phyloP scores from a whole-genome alignment of 1,140 invertebrate species.

The Cyclina sinensis region DNA sequence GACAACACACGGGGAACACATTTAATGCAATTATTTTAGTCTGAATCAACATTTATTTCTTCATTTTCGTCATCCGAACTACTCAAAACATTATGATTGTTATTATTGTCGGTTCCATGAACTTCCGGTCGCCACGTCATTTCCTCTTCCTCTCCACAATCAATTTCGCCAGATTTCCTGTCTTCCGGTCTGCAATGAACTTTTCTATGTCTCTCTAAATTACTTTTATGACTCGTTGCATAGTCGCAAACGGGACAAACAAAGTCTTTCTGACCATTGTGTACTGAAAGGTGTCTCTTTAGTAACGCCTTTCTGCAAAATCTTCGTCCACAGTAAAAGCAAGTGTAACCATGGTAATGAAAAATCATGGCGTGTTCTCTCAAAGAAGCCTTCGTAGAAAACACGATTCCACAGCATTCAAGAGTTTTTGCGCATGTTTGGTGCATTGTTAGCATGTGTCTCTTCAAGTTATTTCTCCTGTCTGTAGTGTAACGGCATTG shows the following conservation, averaged over 20 bases:
- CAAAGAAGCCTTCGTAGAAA: constrained; percentile 86
- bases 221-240: constrained; percentile 88
- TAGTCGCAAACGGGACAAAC: constrained; percentile 86
- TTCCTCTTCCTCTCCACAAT: background rate
- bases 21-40: too few species aligned
- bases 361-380: constrained; percentile 85
- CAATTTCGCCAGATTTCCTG: constrained; percentile 31
- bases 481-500: constrained; percentile 87
- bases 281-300: constrained; percentile 87
- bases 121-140: constrained; percentile 10
- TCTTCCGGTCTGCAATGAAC: constrained; percentile 81
- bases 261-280: constrained; percentile 87
- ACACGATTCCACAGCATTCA: constrained; percentile 86
- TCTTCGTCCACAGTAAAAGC: constrained; percentile 85
- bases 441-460: constrained; percentile 87
- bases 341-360: constrained; percentile 87
- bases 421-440: constrained; percentile 83
- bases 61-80: constrained; percentile 60
- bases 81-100: constrained; percentile 6
- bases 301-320: constrained; percentile 88
- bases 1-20: too few species aligned
- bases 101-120: constrained; percentile 10
- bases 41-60: constrained; percentile 68
- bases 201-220: constrained; percentile 87
- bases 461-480: constrained; percentile 87